phyloP scores from a whole-genome alignment of 1,140 invertebrate species.

The Arion vulgaris region DNA sequence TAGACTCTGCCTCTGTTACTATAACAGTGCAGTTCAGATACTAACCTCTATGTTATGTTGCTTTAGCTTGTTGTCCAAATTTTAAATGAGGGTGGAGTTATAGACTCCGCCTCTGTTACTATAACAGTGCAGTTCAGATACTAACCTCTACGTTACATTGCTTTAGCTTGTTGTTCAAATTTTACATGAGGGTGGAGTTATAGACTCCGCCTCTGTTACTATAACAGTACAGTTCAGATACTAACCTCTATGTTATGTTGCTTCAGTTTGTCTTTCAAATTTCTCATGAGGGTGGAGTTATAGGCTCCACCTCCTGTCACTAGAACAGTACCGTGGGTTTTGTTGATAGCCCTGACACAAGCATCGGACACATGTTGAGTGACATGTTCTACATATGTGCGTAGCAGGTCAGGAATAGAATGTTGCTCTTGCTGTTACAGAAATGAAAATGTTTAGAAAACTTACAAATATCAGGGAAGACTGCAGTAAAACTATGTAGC shows the following conservation, averaged over 20 bases:
- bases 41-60: conserved; percentile 51
- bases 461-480: no score
- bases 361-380: conserved; percentile 50
- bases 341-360: conserved; percentile 39
- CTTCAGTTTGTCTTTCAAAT: conserved; percentile 48
- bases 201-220: conserved; percentile 66
- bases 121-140: no score
- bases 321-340: conserved; percentile 44
- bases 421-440: conserved; percentile 44
- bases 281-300: conserved; percentile 58
- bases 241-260: conserved; percentile 51
- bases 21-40: no score
- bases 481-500: no score
- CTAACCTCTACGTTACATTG: conserved; percentile 52
- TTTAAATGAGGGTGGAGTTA: no score
- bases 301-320: conserved; percentile 68
- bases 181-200: conserved; percentile 58
- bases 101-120: no score
- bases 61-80: conserved; percentile 47
- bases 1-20: no score
- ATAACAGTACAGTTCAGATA: conserved; percentile 44
- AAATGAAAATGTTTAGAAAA: background rate
- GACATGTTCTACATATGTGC: conserved; percentile 63
- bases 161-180: conserved; percentile 47
- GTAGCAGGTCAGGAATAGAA: conserved; percentile 53